phyloP scores from a whole-genome alignment of 2,888 invertebrate genomes.

The Isoperla grammatica region DNA sequence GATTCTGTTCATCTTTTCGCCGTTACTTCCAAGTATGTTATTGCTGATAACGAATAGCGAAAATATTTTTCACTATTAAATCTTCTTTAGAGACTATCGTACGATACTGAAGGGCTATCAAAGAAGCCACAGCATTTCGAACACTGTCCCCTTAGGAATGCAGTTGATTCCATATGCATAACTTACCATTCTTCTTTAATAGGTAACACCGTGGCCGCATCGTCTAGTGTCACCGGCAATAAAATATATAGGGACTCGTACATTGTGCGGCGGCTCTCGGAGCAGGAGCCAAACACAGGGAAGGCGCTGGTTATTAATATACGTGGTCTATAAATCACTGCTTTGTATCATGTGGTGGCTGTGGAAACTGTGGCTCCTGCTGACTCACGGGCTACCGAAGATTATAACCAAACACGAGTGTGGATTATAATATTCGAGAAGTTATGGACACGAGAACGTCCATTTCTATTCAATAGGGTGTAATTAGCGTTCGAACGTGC shows the following conservation, averaged over 20 bases:
- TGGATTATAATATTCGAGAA: not conserved
- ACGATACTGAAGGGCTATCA: not conserved
- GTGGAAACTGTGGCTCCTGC: not conserved
- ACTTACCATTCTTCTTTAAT: not conserved
- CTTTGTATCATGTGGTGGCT: conserved; percentile 10
- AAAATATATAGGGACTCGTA: not conserved
- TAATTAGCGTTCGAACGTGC: conserved; percentile 7
- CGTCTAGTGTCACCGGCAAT: not conserved
- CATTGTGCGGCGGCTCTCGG: not conserved
- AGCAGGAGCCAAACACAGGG: too few species aligned
- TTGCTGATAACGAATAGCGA: too few species aligned
- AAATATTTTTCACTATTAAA: not conserved
- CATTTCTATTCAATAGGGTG: conserved; percentile 6
- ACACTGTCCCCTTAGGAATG: not conserved
- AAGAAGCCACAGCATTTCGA: not conserved
- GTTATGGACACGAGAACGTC: conserved; percentile 4
- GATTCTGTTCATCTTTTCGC: not conserved
- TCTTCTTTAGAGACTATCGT: too few species aligned
- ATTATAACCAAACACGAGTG: conserved; percentile 8
- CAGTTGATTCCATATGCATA: conserved; percentile 7
- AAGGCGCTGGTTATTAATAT: conserved; percentile 20
- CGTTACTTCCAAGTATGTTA: not conserved
- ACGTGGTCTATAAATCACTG: conserved; percentile 19
- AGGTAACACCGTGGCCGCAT: not conserved
- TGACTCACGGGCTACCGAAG: conserved; percentile 15